Evolutionary conservation across 1,140 invertebrate species (phyloP).

Genomic region (Drosophila guanche): DNA sequence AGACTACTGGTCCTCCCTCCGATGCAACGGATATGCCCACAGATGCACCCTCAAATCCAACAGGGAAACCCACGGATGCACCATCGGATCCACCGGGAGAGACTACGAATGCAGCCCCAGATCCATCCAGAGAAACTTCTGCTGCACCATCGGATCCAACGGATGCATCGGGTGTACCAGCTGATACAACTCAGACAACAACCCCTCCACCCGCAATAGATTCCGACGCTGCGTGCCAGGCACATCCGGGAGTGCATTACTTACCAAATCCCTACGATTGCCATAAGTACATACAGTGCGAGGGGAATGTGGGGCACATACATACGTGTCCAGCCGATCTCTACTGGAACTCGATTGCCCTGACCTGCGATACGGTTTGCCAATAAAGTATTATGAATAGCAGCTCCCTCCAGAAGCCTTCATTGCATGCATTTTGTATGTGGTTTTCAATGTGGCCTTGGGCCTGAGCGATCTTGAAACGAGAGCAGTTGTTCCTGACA

Average conservation of each 20-base stretch:
- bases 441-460: not conserved
- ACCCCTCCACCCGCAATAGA: slow-evolving; percentile 19
- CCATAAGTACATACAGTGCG: slow-evolving; percentile 57
- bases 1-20: not conserved
- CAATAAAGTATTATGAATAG: slow-evolving; percentile 27
- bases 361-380: slow-evolving; percentile 40
- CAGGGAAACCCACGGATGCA: slow-evolving; percentile 3
- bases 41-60: slow-evolving; percentile 3
- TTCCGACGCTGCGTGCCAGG: slow-evolving; percentile 32
- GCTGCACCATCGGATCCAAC: not conserved
- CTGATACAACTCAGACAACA: slow-evolving; percentile 3
- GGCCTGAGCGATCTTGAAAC: slow-evolving; percentile 11
- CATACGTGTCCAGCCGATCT: slow-evolving; percentile 39
- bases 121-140: not conserved
- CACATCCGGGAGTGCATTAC: slow-evolving; percentile 39
- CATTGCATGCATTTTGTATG: too few species aligned
- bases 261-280: slow-evolving; percentile 64
- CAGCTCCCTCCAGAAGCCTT: slow-evolving; percentile 3
- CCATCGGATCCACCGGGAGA: not conserved
- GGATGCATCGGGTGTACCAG: not conserved
- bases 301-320: slow-evolving; percentile 17
- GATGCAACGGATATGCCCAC: slow-evolving; percentile 7
- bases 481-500: slow-evolving; percentile 33
- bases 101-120: slow-evolving; percentile 19
- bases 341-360: slow-evolving; percentile 41